Evolutionary conservation across 2,113 vertebrate species (phyloP).

Genomic region (Psilopsiagon aymara): DNA sequence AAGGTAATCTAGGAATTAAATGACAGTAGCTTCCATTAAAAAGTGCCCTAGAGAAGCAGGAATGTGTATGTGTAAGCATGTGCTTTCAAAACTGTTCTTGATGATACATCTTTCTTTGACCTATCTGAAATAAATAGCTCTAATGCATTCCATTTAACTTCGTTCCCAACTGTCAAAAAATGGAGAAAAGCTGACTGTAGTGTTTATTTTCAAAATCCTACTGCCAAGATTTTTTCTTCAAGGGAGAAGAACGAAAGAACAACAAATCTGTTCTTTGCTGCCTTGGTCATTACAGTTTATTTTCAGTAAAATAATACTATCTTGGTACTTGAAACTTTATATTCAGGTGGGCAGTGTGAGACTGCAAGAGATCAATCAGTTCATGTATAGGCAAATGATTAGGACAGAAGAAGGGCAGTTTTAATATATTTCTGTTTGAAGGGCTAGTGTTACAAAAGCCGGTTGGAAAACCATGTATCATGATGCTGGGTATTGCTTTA

Average conservation of each 20-base stretch:
- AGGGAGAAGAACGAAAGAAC: conserved; percentile 3
- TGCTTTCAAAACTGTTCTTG: conserved; percentile 71
- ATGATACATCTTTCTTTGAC: conserved; percentile 67
- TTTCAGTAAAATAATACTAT: conserved; percentile 15
- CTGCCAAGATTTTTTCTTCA: conserved; percentile 47
- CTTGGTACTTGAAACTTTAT: neutral
- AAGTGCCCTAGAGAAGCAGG: conserved; percentile 2
- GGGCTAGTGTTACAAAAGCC: neutral
- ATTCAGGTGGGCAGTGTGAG: neutral
- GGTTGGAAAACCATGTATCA: neutral
- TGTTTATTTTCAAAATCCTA: conserved; percentile 65
- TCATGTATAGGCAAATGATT: neutral
- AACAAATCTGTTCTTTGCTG: conserved; percentile 10
- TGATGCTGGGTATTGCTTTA: neutral
- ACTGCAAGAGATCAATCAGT: neutral
- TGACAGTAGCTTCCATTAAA: conserved; percentile 66
- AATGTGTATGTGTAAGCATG: neutral
- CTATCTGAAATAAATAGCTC: conserved; percentile 55
- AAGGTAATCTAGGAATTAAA: conserved; percentile 41
- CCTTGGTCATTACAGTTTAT: neutral
- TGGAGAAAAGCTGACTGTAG: conserved; percentile 26
- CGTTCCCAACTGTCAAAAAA: conserved; percentile 37
- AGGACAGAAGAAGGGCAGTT: neutral
- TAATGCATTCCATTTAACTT: conserved; percentile 74
- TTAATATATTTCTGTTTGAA: neutral